Evolutionary conservation across 2,888 invertebrate species (phyloP).

Genomic region (Diabrotica balteata): DNA sequence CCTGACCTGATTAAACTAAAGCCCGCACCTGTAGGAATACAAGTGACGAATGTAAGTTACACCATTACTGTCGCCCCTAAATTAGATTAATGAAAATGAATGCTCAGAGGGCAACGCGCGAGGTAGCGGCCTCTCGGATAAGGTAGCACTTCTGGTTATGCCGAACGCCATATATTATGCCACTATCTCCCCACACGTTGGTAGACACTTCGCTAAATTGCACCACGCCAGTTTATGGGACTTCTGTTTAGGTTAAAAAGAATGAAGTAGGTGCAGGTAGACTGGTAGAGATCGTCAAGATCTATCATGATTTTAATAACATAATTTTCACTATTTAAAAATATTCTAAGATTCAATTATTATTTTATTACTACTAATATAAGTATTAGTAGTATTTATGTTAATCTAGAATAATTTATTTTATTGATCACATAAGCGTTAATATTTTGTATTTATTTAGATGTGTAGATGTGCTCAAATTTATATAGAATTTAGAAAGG

Average conservation of each 20-base stretch:
- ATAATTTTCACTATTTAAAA: too few relatives aligned
- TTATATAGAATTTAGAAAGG: too few relatives aligned
- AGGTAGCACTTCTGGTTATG: constrained; percentile 22
- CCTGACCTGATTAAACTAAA: constrained; percentile 15
- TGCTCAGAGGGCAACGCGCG: constrained; percentile 13
- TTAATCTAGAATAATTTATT: too few relatives aligned
- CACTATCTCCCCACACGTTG: constrained; percentile 21
- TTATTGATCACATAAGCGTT: too few relatives aligned
- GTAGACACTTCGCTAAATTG: constrained; percentile 21
- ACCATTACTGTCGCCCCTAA: constrained; percentile 25
- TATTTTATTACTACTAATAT: too few relatives aligned
- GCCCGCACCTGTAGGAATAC: constrained; percentile 27
- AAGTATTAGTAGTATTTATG: too few relatives aligned
- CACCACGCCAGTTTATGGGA: constrained; percentile 7
- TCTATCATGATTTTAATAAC: too few relatives aligned
- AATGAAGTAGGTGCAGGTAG: too few relatives aligned
- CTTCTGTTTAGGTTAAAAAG: constrained; percentile 13
- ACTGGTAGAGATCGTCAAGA: too few relatives aligned
- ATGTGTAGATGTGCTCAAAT: too few relatives aligned
- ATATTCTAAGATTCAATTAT: too few relatives aligned
- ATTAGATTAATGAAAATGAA: constrained; percentile 30
- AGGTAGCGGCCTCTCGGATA: constrained; percentile 12
- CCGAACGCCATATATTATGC: constrained; percentile 17
- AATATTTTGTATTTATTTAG: too few relatives aligned
- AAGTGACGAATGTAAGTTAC: constrained; percentile 25